Evolutionary conservation across 2,888 invertebrate genomes (phyloP).

Genomic region (Neria commutata): DNA sequence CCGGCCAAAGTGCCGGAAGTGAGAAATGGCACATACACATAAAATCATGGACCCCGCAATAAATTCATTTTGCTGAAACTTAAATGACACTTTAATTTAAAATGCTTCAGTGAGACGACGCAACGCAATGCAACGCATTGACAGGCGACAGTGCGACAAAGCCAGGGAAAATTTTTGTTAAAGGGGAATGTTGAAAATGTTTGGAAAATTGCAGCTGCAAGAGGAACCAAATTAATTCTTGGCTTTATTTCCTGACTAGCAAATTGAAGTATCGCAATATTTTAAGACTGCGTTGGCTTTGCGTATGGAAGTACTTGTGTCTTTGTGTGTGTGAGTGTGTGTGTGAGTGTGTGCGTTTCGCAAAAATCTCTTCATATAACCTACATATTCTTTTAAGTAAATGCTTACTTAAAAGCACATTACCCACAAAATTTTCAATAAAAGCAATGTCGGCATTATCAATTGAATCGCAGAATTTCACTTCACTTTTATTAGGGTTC

Average conservation of each 20-base stretch:
- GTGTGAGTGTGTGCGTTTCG: neutral
- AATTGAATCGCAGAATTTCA: too few species aligned
- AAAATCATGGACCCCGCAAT: constrained; percentile 42
- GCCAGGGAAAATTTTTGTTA: too few species aligned
- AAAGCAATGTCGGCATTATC: too few species aligned
- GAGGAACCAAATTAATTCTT: constrained; percentile 41
- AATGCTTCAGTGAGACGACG: constrained; percentile 51
- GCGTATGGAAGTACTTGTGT: constrained; percentile 10
- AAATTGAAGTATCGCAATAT: neutral
- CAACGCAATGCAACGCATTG: constrained; percentile 41
- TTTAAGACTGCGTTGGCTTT: constrained; percentile 12
- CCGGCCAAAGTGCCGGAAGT: constrained; percentile 11
- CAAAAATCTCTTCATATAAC: too few species aligned
- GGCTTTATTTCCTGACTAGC: constrained; percentile 51
- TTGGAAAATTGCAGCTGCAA: constrained; percentile 8
- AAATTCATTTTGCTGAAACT: constrained; percentile 48
- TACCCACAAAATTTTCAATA: too few species aligned
- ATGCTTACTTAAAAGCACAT: too few species aligned
- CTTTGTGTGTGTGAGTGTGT: constrained; percentile 17
- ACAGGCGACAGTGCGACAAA: constrained; percentile 34
- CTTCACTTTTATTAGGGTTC: too few species aligned
- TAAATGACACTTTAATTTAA: constrained; percentile 56
- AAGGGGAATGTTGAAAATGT: too few species aligned
- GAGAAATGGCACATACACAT: constrained; percentile 12
- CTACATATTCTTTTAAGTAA: too few species aligned